Percentiles rank a stretch among this genome's conserved stretches.
Conservation (phyloP, 2,797 vertebrate genomes). For the Fratercula arctica region DNA sequence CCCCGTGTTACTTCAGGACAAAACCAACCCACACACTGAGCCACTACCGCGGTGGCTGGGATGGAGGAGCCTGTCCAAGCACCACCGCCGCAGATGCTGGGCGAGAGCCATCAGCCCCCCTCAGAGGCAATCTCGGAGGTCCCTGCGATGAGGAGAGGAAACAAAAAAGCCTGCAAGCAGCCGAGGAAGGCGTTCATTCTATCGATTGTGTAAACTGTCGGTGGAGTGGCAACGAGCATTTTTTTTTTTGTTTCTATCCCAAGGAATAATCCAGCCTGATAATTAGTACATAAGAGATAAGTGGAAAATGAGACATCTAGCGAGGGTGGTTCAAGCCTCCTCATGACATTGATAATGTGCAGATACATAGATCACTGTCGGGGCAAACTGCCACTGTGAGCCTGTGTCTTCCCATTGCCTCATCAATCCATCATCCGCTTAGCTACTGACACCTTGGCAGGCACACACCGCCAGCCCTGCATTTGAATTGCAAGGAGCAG, state of each 20-base stretch:
- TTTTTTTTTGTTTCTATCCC: constrained; percentile 41
- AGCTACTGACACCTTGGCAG: constrained; percentile 79
- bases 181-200: not conserved
- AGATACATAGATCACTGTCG: constrained; percentile 73
- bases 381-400: constrained; percentile 59
- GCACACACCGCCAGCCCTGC: constrained; percentile 69
- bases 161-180: constrained; percentile 21
- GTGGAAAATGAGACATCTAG: constrained; percentile 60
- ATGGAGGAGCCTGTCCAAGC: not conserved
- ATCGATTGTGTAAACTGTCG: constrained; percentile 69
- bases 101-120: not conserved
- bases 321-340: constrained; percentile 66
- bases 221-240: constrained; percentile 26
- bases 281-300: constrained; percentile 64
- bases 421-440: constrained; percentile 82
- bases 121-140: not conserved
- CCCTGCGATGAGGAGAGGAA: constrained; percentile 7
- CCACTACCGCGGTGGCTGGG: not conserved
- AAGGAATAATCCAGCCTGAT: constrained; percentile 62
- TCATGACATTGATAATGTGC: constrained; percentile 66
- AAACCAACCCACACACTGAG: not conserved
- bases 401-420: constrained; percentile 70
- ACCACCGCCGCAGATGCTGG: not conserved
- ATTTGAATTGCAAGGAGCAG: constrained; percentile 77
- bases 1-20: not conserved